Evolutionary conservation across 2,113 vertebrate species (phyloP).

Genomic region (Hemibagrus wyckioides): DNA sequence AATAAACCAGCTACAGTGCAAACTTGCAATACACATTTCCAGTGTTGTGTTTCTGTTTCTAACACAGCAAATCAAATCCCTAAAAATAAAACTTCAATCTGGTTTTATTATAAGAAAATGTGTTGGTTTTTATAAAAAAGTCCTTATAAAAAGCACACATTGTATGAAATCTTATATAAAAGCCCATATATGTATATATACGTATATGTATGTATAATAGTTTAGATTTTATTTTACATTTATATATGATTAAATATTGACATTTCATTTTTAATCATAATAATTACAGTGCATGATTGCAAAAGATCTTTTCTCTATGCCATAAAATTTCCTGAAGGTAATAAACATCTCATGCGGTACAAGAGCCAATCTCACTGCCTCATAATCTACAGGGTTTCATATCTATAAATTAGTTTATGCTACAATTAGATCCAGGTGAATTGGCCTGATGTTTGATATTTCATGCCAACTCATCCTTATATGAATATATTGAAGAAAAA

Average conservation of each 20-base stretch:
- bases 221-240: background rate
- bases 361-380: slow-evolving; percentile 54
- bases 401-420: slow-evolving; percentile 43
- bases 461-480: slow-evolving; percentile 6
- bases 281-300: background rate
- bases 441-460: slow-evolving; percentile 45
- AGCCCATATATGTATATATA: too few relatives aligned
- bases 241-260: background rate
- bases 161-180: too few relatives aligned
- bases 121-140: background rate
- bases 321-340: background rate
- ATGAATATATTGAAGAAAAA: slow-evolving; percentile 22
- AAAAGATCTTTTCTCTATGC: background rate
- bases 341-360: slow-evolving; percentile 62
- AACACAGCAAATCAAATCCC: slow-evolving; percentile 48
- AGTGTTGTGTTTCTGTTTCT: slow-evolving; percentile 57
- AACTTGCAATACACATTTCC: slow-evolving; percentile 51
- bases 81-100: background rate
- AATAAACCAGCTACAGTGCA: slow-evolving; percentile 60
- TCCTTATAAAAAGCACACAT: background rate
- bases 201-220: too few relatives aligned
- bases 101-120: background rate
- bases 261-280: background rate
- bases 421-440: slow-evolving; percentile 47
- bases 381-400: slow-evolving; percentile 21